These are phyloP conservation scores for Rhagophthalmus giganteus DNA, from an alignment of 2,888 invertebrate genomes.

Conservation along the genomic window DNA sequence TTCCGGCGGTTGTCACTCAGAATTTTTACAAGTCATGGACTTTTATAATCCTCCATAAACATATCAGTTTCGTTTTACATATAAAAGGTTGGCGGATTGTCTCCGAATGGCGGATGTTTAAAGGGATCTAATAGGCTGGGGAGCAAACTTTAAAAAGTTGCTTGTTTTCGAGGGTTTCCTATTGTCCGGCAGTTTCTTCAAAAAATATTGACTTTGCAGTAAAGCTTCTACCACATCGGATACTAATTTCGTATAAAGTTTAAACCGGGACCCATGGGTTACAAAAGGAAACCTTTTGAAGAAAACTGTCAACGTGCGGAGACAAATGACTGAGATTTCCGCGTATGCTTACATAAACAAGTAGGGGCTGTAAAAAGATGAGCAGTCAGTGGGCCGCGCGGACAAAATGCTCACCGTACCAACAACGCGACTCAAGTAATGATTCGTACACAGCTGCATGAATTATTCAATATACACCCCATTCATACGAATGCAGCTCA, in stretches of 20 bases:
- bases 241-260: constrained; percentile 29
- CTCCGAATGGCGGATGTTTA: constrained; percentile 49
- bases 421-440: constrained; percentile 54
- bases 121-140: constrained; percentile 10
- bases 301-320: constrained; percentile 44
- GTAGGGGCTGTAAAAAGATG: constrained; percentile 43
- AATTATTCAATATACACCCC: constrained; percentile 52
- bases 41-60: constrained; percentile 56
- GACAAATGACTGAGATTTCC: constrained; percentile 39
- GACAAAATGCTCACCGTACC: constrained; percentile 54
- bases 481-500: constrained; percentile 37
- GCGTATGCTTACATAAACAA: constrained; percentile 53
- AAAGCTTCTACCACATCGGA: constrained; percentile 20
- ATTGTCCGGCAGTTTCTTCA: constrained; percentile 10
- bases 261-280: constrained; percentile 20
- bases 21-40: constrained; percentile 58
- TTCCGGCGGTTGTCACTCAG: constrained; percentile 56
- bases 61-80: constrained; percentile 56
- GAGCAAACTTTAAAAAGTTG: constrained; percentile 11
- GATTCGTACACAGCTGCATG: constrained; percentile 54
- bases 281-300: constrained; percentile 40
- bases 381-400: constrained; percentile 41
- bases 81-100: constrained; percentile 52
- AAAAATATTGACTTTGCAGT: constrained; percentile 21
- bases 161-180: constrained; percentile 18